A percentile compares a stretch with the other conserved stretches of the same genome.
Evolutionary conservation across 2,888 invertebrate species (phyloP).

Genomic region (Leucophenga maculata): DNA sequence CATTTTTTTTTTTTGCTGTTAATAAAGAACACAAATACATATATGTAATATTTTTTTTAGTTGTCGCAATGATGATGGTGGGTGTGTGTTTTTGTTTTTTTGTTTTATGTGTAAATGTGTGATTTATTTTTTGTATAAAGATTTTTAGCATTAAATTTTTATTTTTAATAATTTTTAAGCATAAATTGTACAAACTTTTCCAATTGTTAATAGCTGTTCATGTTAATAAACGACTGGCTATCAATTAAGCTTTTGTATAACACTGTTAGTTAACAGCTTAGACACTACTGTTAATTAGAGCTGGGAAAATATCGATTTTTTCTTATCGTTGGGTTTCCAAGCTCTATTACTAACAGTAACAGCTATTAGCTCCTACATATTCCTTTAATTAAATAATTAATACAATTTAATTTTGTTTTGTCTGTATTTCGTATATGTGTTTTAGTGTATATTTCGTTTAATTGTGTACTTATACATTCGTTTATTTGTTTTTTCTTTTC

Average conservation of each 20-base stretch:
- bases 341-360: background rate
- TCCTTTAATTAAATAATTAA: conserved; percentile 7
- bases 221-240: too few relatives aligned
- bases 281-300: too few relatives aligned
- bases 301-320: too few relatives aligned
- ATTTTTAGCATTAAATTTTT: background rate
- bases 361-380: background rate
- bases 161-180: background rate
- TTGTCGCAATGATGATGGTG: conserved; percentile 9
- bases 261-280: too few relatives aligned
- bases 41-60: background rate
- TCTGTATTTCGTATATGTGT: background rate
- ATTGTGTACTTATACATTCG: conserved; percentile 15
- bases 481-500: background rate
- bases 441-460: conserved; percentile 18
- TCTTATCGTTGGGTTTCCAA: too few relatives aligned
- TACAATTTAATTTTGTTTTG: background rate
- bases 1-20: conserved; percentile 28
- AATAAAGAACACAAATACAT: conserved; percentile 1
- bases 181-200: conserved; percentile 5
- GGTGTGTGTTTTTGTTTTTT: background rate
- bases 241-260: too few relatives aligned
- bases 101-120: background rate
- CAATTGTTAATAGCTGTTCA: background rate
- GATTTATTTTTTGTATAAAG: background rate